Evolutionary conservation across 2,113 vertebrate species (phyloP).

Genomic region (Uropsilus gracilis): DNA sequence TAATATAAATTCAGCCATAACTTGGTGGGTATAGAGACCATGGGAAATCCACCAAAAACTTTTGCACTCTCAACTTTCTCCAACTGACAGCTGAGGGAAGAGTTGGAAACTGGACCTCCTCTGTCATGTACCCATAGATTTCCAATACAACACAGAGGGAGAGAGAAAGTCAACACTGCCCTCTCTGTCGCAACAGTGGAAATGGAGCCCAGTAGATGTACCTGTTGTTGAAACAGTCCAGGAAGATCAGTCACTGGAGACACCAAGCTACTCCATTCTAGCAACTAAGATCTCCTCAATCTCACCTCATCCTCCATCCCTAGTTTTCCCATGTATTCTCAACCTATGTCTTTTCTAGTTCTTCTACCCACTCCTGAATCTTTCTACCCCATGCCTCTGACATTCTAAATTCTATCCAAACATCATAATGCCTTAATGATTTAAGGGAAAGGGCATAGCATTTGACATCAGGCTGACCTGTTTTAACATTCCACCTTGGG

Average conservation of each 20-base stretch:
- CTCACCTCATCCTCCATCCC: background rate
- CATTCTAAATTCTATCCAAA: background rate
- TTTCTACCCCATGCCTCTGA: background rate
- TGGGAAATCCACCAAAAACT: too few species aligned
- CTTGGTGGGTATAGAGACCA: background rate
- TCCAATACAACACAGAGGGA: background rate
- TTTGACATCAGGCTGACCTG: background rate
- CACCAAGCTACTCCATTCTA: background rate
- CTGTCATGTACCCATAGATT: background rate
- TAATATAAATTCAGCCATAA: background rate
- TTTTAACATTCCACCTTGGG: background rate
- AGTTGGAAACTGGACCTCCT: background rate
- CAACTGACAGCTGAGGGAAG: background rate
- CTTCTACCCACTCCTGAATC: background rate
- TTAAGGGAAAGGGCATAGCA: background rate
- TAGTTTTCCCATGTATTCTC: background rate
- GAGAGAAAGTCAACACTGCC: background rate
- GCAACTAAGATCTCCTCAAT: background rate
- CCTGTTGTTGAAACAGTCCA: background rate
- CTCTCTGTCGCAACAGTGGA: background rate
- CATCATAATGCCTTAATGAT: background rate
- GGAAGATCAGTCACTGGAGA: background rate
- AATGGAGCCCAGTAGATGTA: accelerated
- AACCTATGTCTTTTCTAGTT: background rate
- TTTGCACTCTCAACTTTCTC: background rate